Evolutionary conservation across 2,113 vertebrate species (phyloP).

Genomic region (Centropus bengalensis): DNA sequence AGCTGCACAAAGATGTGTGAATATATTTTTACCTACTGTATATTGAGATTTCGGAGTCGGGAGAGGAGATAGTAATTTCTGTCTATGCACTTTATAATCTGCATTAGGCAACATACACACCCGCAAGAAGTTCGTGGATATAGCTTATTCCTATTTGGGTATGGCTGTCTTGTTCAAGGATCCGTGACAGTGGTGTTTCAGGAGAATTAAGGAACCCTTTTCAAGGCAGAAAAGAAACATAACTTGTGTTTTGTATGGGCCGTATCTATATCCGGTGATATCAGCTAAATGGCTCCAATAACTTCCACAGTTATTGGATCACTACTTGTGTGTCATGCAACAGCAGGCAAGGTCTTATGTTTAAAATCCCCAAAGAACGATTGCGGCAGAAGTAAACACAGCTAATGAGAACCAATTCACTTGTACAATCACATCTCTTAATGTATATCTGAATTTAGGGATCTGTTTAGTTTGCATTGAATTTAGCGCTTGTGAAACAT

Average conservation of each 20-base stretch:
- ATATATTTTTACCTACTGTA: neutral
- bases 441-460: neutral
- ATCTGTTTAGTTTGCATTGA: neutral
- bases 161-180: neutral
- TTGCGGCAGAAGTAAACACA: neutral
- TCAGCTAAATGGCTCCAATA: neutral
- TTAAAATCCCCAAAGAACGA: neutral
- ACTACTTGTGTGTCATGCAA: neutral
- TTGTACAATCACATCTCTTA: neutral
- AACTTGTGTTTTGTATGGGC: neutral
- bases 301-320: neutral
- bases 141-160: neutral
- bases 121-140: neutral
- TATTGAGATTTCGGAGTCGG: neutral
- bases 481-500: neutral
- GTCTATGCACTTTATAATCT: too few relatives aligned
- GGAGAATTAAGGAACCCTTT: neutral
- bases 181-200: accelerated
- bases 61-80: neutral
- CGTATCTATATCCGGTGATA: neutral
- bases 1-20: neutral
- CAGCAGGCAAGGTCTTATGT: neutral
- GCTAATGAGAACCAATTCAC: neutral
- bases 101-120: neutral
- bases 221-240: neutral